These are phyloP conservation scores for Strongylocentrotus purpuratus DNA, from an alignment of 35 echinoderm and acorn worm species.

Conservation along the genomic window DNA sequence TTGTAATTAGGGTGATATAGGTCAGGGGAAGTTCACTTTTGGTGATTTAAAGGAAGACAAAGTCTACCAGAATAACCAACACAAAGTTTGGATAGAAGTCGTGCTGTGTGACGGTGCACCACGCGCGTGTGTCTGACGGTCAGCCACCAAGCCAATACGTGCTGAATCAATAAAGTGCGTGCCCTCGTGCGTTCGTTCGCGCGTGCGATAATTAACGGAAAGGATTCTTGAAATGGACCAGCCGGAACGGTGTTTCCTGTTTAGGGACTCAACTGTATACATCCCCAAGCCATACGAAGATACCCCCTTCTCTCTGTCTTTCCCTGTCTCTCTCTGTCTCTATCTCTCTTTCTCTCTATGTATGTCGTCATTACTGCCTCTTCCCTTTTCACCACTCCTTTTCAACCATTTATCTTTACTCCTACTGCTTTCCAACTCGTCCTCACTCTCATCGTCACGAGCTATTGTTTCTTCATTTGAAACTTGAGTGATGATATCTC, in stretches of 20 bases:
- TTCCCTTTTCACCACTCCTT: no score
- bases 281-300: not conserved
- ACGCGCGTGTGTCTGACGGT: not conserved
- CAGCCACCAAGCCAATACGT: not conserved
- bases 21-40: not conserved
- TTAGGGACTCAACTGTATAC: not conserved
- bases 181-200: not conserved
- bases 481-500: no score
- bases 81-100: not conserved
- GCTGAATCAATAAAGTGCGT: slow-evolving; percentile 8
- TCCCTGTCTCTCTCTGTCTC: not conserved
- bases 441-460: not conserved
- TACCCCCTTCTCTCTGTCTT: not conserved
- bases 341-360: not conserved
- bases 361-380: not conserved
- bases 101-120: not conserved
- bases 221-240: not conserved
- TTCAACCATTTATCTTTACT: not conserved
- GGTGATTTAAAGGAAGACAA: not conserved
- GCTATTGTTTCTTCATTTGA: not conserved
- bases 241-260: slow-evolving; percentile 49
- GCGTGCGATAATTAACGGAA: slow-evolving; percentile 12
- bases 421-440: not conserved
- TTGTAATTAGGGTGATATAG: not conserved
- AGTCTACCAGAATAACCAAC: not conserved